Evolutionary conservation across 2,797 vertebrate genomes (phyloP), one percentile per base, ranked within the genome.

Genomic region (Sebastes wilsoni): DNA sequence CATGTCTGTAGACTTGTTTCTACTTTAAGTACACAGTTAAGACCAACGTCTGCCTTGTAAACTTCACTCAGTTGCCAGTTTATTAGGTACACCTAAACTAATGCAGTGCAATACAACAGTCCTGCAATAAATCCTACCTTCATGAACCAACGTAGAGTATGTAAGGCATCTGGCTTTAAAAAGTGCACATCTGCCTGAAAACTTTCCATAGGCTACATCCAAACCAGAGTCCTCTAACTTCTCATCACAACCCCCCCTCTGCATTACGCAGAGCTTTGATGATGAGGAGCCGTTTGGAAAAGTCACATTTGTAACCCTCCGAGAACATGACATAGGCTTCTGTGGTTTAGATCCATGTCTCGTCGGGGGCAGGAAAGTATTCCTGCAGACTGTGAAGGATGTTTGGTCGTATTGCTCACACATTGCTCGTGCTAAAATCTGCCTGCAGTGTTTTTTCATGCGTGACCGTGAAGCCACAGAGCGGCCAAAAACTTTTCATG

Each of bases 291-390:
- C 36, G 38, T 80, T 86, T 84, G 66, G 70, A 74, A 80, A 89
- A 82, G 71, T 76, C 58, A 66, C 32, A n/a, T 87, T 75, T 82
- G 83, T 70, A 66, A 80, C 75, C 80, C 55, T 75, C 23, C 4
- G 60, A 76, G 52, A 84, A 79, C 68, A 81, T 23, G 85, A 86
- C 76, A 61, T 30, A 59, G 77, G 62, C 81, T 85, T 80, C 54
- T 88, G 90, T 66, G 84, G 88, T 90, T 81, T 62, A 16, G 55
- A 70, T 72, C 72, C 67, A 58, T 79, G 79, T 75, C 71, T 80
- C 14, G 25, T 74, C 72, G 14, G 22, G 30, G 73, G 18, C 59
- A n/a, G 69, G 60, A 52, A 78, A 75, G 64, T 64, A 58, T 61
- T 86, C 60, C 59, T 9, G 22, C 49, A 56, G 32, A 71, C 75